Evolutionary conservation across 2,797 vertebrate species (phyloP).

Genomic region (Atherinosoma microstoma): DNA sequence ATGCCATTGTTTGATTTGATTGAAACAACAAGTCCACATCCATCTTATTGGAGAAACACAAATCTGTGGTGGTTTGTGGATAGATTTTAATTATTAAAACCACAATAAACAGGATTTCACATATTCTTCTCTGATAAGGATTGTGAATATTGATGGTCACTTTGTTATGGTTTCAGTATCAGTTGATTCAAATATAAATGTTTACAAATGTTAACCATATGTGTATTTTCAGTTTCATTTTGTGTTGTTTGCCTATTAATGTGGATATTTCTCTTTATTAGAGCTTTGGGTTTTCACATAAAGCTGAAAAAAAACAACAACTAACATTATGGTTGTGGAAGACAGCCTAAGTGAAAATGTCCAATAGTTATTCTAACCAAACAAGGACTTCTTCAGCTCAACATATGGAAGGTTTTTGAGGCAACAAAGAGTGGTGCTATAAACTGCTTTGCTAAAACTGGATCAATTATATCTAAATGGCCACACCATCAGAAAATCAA

Average conservation of each 20-base stretch:
- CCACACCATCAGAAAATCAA: constrained; percentile 10
- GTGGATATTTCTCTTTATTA: background rate
- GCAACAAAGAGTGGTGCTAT: background rate
- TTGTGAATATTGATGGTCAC: background rate
- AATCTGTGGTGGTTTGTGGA: background rate
- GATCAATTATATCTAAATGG: constrained; percentile 13
- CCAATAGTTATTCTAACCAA: background rate
- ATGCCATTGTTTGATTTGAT: constrained; percentile 4
- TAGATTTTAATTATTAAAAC: background rate
- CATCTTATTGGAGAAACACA: constrained; percentile 8
- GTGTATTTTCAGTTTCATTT: background rate
- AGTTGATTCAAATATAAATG: background rate
- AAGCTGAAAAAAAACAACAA: background rate
- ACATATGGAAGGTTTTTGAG: background rate
- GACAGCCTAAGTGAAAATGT: constrained; percentile 1
- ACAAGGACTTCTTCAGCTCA: background rate
- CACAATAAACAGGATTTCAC: background rate
- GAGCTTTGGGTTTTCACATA: background rate
- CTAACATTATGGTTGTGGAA: background rate
- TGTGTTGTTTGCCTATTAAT: background rate
- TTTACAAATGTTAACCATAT: background rate
- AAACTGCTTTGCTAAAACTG: constrained; percentile 17
- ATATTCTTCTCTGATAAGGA: background rate
- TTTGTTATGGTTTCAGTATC: background rate
- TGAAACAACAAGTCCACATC: constrained; percentile 14